These are phyloP conservation scores for Drosophila oshimai DNA, from an alignment of 1,140 invertebrate species.

Conservation along the genomic window DNA sequence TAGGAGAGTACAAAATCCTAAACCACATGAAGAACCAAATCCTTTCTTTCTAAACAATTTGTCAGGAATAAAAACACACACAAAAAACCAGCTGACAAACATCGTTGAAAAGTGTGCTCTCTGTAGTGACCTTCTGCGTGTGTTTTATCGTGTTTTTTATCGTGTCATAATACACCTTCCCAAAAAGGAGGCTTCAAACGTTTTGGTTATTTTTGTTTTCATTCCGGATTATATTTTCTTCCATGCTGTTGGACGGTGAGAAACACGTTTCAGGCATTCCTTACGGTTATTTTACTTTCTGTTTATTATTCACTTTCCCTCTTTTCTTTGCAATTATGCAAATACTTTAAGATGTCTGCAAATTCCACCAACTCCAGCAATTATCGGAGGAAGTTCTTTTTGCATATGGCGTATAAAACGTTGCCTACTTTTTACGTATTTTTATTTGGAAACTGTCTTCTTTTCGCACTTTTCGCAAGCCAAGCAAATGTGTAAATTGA, in stretches of 20 bases:
- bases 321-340: conserved; percentile 23
- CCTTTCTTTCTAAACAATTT: neutral
- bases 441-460: neutral
- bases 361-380: conserved; percentile 1
- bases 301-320: conserved; percentile 27
- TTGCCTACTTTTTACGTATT: neutral
- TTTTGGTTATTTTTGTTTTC: neutral
- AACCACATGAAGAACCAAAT: neutral
- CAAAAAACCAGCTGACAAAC: neutral
- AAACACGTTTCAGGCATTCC: conserved; percentile 23
- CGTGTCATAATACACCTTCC: neutral
- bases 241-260: conserved; percentile 7
- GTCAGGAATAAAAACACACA: neutral
- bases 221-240: neutral
- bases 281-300: conserved; percentile 28
- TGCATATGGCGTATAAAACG: neutral
- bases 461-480: neutral
- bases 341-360: conserved; percentile 20
- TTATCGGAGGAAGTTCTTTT: neutral
- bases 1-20: neutral
- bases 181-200: neutral
- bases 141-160: neutral
- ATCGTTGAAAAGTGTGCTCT: neutral
- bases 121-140: neutral
- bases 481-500: conserved; percentile 11